Conservation (phyloP, 2,888 invertebrate genomes). For the Pammene fasciana region DNA sequence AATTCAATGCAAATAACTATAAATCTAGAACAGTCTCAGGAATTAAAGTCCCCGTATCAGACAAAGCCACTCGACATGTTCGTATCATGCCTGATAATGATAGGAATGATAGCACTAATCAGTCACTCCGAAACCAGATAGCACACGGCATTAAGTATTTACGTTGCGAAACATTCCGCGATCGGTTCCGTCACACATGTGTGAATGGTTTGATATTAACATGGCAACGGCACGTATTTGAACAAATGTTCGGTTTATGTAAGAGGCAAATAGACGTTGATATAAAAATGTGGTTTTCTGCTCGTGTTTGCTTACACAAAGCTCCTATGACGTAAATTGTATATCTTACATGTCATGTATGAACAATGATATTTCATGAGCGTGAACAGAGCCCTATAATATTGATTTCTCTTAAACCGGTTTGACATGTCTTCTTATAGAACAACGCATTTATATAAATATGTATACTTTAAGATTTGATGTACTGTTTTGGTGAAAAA, state of each 20-base stretch:
- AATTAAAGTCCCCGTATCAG: conserved; percentile 1
- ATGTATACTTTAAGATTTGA: no score
- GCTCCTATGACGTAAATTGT: conserved; percentile 5
- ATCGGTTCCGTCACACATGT: conserved; percentile 22
- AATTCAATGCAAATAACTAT: neutral
- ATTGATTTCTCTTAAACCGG: no score
- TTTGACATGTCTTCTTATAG: no score
- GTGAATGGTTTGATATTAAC: conserved; percentile 23
- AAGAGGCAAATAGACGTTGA: conserved; percentile 7
- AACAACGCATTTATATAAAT: no score
- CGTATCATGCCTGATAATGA: conserved; percentile 30
- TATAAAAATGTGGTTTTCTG: neutral
- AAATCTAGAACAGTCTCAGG: neutral
- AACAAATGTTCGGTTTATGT: conserved; percentile 23
- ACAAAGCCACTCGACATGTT: conserved; percentile 20
- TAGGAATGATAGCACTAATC: conserved; percentile 32
- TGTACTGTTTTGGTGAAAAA: no score
- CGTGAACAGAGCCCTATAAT: no score
- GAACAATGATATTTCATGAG: neutral
- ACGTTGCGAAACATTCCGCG: conserved; percentile 33
- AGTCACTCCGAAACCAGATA: conserved; percentile 30
- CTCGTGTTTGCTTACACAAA: neutral
- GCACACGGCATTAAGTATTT: conserved; percentile 18
- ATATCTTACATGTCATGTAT: neutral
- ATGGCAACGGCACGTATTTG: conserved; percentile 19